A percentile compares a stretch with the other conserved stretches of the same genome.
Evolutionary conservation across 64 coral and sea anemone species (phyloP).

Genomic region (Montipora foliosa): DNA sequence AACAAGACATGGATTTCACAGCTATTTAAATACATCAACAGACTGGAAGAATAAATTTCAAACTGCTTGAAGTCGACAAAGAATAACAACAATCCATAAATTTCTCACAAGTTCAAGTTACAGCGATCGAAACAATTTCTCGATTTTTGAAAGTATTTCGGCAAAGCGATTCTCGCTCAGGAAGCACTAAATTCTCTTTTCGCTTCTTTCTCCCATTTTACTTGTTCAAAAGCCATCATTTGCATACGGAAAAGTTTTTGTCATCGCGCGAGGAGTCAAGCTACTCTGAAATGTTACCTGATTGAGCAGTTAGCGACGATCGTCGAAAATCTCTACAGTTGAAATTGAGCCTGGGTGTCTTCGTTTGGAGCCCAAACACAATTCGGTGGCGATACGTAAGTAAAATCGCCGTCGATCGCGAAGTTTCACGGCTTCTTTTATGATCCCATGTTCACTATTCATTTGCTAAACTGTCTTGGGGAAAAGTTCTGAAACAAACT

Average conservation of each 20-base stretch:
- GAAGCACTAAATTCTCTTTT: slow-evolving; percentile 27
- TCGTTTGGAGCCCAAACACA: not conserved
- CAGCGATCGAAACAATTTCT: slow-evolving; percentile 8
- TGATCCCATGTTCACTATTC: slow-evolving; percentile 15
- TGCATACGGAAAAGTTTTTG: slow-evolving; percentile 81
- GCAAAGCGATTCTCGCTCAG: not conserved
- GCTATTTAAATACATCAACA: slow-evolving; percentile 99
- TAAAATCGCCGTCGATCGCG: not conserved
- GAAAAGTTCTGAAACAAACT: slow-evolving; percentile 85
- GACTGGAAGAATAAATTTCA: slow-evolving; percentile 95
- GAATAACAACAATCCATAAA: slow-evolving; percentile 90
- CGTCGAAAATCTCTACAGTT: not conserved
- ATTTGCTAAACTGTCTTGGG: slow-evolving; percentile 38
- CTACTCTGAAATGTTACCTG: slow-evolving; percentile 66
- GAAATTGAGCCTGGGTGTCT: slow-evolving; percentile 14
- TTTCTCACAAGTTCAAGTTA: slow-evolving; percentile 62
- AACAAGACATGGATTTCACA: slow-evolving; percentile 99
- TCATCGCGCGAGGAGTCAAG: slow-evolving; percentile 72
- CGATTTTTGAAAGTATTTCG: slow-evolving; percentile 1
- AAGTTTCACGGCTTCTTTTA: slow-evolving; percentile 28
- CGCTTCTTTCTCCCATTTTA: slow-evolving; percentile 40
- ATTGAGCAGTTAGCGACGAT: slow-evolving; percentile 27
- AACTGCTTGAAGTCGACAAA: slow-evolving; percentile 99
- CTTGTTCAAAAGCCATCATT: slow-evolving; percentile 78
- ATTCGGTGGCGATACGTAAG: not conserved